These are phyloP conservation scores for Amblyteles armatorius DNA, from an alignment of 2,888 invertebrate genomes.

Conservation along the genomic window DNA sequence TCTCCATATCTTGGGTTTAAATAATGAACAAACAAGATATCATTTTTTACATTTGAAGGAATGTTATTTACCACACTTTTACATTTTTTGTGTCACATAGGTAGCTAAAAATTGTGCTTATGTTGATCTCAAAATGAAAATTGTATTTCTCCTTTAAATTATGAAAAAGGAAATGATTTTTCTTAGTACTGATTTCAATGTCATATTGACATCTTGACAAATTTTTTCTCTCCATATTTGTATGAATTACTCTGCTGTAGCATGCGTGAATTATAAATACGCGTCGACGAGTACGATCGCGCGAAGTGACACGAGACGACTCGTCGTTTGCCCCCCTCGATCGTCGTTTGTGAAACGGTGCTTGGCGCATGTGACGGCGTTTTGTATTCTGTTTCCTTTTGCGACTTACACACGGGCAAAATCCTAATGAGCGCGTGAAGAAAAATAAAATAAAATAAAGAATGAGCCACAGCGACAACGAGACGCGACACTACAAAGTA, in stretches of 20 bases:
- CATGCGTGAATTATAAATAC: conserved; percentile 13
- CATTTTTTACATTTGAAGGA: background rate
- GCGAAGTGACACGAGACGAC: background rate
- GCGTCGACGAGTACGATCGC: background rate
- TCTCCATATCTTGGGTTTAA: background rate
- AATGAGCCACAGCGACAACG: conserved; percentile 59
- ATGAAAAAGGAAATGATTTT: background rate
- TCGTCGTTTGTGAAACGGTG: conserved; percentile 60
- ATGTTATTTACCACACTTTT: background rate
- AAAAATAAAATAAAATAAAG: conserved; percentile 19
- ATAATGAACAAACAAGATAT: background rate
- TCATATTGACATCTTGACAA: background rate
- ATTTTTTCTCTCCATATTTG: background rate
- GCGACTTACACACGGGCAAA: conserved; percentile 53
- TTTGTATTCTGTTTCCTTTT: conserved; percentile 58
- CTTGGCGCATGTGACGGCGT: conserved; percentile 58
- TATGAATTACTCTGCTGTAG: conserved; percentile 1
- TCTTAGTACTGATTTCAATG: background rate
- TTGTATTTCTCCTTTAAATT: background rate
- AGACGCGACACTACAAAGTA: conserved; percentile 54
- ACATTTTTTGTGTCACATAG: background rate
- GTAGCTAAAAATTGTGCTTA: background rate
- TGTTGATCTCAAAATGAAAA: background rate
- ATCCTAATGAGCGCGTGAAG: conserved; percentile 35
- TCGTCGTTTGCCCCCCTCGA: conserved; percentile 32